Percentiles rank a stretch among this genome's conserved stretches.
phyloP scores from a whole-genome alignment of 2,888 invertebrate genomes.

The Drosophila phalerata region DNA sequence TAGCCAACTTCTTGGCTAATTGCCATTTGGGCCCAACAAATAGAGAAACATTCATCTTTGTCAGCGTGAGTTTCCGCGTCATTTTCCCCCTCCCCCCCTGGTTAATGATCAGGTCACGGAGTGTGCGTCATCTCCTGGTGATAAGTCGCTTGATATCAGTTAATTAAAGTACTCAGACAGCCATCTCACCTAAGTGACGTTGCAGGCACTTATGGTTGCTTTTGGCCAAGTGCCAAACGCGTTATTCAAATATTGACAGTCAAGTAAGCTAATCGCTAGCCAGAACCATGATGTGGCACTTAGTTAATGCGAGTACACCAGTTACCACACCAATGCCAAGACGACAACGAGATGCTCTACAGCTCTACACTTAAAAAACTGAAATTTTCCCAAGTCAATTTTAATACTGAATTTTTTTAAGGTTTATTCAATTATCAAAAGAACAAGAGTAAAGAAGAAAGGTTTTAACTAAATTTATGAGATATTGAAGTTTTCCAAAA shows the following conservation, averaged over 20 bases:
- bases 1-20: constrained; percentile 56
- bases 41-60: constrained; percentile 67
- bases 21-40: constrained; percentile 50
- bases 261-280: constrained; percentile 35
- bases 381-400: background rate
- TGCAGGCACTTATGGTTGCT: constrained; percentile 30
- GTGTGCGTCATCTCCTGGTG: constrained; percentile 38
- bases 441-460: too few species aligned
- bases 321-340: background rate
- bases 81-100: background rate
- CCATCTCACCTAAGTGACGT: constrained; percentile 28
- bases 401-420: background rate
- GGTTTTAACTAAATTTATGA: too few species aligned
- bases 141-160: constrained; percentile 45
- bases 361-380: background rate
- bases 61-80: constrained; percentile 38
- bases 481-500: too few species aligned
- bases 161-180: constrained; percentile 56
- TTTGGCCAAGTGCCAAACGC: constrained; percentile 25
- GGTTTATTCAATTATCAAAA: too few species aligned
- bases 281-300: constrained; percentile 35
- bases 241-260: constrained; percentile 53
- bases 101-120: constrained; percentile 24
- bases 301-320: constrained; percentile 22
- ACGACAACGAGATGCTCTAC: constrained; percentile 23